Percentiles rank a stretch among this genome's conserved stretches.
phyloP scores from a whole-genome alignment of 2,113 vertebrate species.

The Anthoscopus minutus region DNA sequence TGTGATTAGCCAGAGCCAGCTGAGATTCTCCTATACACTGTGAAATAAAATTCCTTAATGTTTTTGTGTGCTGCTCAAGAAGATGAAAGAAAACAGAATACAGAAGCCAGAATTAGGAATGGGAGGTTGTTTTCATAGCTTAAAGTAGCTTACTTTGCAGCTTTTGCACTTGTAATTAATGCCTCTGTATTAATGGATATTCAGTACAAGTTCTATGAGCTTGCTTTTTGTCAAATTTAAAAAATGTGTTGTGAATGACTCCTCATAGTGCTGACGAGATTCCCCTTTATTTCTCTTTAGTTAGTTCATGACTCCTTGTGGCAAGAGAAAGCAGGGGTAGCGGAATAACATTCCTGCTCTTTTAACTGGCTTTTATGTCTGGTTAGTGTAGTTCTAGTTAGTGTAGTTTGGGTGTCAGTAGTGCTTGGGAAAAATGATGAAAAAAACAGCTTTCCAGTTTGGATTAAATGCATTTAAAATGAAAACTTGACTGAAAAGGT shows the following conservation, averaged over 20 bases:
- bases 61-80: neutral
- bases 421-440: neutral
- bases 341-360: neutral
- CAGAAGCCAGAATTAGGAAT: neutral
- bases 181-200: neutral
- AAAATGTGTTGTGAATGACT: neutral
- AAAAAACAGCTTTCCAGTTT: neutral
- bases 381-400: neutral
- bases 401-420: neutral
- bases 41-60: neutral
- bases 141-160: neutral
- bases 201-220: neutral
- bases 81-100: neutral
- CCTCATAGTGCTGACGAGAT: neutral
- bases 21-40: neutral
- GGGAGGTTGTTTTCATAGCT: neutral
- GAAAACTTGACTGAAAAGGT: neutral
- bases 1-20: neutral
- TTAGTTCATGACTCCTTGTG: neutral
- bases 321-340: neutral
- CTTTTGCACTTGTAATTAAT: neutral
- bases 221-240: neutral
- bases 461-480: neutral
- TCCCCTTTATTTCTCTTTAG: neutral
- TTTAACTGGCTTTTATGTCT: neutral